Evolutionary conservation across 2,113 vertebrate genomes (phyloP).

Genomic region (Protobothrops flavoviridis): DNA sequence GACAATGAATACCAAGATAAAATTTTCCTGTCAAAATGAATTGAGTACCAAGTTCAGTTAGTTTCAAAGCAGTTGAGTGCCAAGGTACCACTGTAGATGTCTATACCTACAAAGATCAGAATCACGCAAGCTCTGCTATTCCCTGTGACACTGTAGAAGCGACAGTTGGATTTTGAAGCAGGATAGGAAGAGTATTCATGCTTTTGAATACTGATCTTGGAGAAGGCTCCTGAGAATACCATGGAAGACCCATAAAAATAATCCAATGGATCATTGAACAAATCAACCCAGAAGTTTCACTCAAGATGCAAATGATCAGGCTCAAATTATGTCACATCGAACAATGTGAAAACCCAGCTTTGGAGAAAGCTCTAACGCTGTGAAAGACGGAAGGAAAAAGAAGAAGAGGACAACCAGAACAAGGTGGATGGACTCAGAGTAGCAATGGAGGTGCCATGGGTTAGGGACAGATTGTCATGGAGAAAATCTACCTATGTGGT

Average conservation of each 20-base stretch:
- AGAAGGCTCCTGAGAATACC: not conserved
- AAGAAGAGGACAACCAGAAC: not conserved
- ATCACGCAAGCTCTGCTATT: not conserved
- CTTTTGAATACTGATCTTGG: not conserved
- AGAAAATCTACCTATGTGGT: not conserved
- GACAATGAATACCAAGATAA: not conserved
- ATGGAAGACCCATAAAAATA: not conserved
- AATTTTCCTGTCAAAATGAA: not conserved
- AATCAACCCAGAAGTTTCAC: not conserved
- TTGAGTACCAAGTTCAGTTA: not conserved
- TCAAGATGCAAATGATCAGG: not conserved
- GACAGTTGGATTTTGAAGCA: not conserved
- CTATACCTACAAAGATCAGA: not conserved
- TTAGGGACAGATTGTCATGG: not conserved
- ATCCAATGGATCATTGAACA: not conserved
- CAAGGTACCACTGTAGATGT: not conserved
- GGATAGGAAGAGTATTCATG: not conserved
- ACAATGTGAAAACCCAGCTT: not conserved
- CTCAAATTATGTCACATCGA: not conserved
- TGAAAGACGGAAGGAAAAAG: not conserved
- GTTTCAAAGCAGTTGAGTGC: not conserved
- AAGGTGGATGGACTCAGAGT: not conserved
- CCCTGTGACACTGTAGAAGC: not conserved
- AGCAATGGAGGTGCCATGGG: not conserved
- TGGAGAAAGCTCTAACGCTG: not conserved